These are phyloP conservation scores for Dicyema japonicum DNA, from an alignment of 1,140 invertebrate genomes.

Conservation along the genomic window DNA sequence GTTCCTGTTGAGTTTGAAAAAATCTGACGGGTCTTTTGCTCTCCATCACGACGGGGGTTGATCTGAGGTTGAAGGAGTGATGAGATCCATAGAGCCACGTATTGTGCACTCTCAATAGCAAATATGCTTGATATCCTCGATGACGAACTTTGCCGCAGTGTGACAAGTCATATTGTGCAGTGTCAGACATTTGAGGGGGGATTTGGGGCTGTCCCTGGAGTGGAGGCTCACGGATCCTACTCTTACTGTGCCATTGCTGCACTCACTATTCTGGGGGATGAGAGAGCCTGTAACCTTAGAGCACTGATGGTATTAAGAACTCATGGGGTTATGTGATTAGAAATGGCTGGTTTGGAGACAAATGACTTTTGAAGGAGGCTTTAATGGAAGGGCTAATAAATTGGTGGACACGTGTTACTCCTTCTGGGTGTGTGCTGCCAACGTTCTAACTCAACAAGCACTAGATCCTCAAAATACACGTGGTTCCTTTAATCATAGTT, in stretches of 20 bases:
- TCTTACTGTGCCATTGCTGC: conserved; percentile 72
- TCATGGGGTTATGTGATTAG: conserved; percentile 19
- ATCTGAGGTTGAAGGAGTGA: conserved; percentile 27
- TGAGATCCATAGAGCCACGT: conserved; percentile 34
- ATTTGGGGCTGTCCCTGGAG: conserved; percentile 58
- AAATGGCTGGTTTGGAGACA: conserved; percentile 54
- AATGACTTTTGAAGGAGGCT: conserved; percentile 58
- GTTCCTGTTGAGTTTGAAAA: conserved; percentile 40
- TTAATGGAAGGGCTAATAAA: conserved; percentile 63
- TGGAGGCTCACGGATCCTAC: conserved; percentile 92
- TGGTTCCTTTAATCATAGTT: too few relatives aligned
- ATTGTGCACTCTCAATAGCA: conserved; percentile 62
- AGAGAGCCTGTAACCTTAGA: conserved; percentile 40
- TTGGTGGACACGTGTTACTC: conserved; percentile 89
- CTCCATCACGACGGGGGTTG: conserved; percentile 60
- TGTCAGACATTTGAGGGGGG: conserved; percentile 96
- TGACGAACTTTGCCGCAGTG: conserved; percentile 38
- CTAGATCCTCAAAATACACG: too few relatives aligned
- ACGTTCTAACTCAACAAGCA: conserved; percentile 45
- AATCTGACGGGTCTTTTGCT: conserved; percentile 51
- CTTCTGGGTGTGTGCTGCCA: conserved; percentile 85
- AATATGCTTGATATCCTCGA: conserved; percentile 46
- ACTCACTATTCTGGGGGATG: conserved; percentile 41
- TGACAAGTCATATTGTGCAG: too few relatives aligned
- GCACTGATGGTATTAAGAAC: conserved; percentile 33